Evolutionary conservation across 1,140 invertebrate species (phyloP).

Genomic region (Drosophila serrata): DNA sequence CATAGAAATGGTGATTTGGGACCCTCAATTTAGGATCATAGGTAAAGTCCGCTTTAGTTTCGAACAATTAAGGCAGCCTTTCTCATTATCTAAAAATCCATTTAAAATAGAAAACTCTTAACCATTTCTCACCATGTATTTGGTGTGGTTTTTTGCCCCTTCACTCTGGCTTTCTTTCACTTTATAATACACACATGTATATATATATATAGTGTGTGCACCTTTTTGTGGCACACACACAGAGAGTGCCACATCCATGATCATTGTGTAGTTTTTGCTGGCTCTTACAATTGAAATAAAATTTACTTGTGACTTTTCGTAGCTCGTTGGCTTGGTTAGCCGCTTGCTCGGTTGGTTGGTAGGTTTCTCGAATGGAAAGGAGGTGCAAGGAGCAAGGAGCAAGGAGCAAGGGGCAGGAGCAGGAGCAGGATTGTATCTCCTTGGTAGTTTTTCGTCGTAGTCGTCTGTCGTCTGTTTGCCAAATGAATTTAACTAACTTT

Average conservation of each 20-base stretch:
- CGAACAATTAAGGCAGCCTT: neutral
- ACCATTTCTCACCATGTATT: slow-evolving; percentile 19
- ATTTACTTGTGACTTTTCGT: slow-evolving; percentile 83
- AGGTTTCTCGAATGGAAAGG: slow-evolving; percentile 21
- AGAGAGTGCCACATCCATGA: slow-evolving; percentile 24
- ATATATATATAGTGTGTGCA: slow-evolving; percentile 27
- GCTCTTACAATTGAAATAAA: slow-evolving; percentile 83
- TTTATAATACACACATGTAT: slow-evolving; percentile 33
- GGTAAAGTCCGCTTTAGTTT: too few species aligned
- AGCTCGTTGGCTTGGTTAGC: slow-evolving; percentile 65
- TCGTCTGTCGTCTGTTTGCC: slow-evolving; percentile 72
- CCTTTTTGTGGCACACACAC: slow-evolving; percentile 33
- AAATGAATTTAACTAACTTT: slow-evolving; percentile 85
- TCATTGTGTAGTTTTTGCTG: slow-evolving; percentile 70
- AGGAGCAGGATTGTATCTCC: slow-evolving; percentile 35
- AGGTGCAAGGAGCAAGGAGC: too few species aligned
- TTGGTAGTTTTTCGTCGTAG: slow-evolving; percentile 54
- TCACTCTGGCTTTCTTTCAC: neutral
- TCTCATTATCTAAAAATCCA: neutral
- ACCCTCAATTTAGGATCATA: neutral
- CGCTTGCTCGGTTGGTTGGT: slow-evolving; percentile 39
- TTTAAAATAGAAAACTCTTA: neutral
- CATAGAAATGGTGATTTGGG: neutral
- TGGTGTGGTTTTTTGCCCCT: slow-evolving; percentile 29
- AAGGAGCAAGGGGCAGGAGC: neutral